Evolutionary conservation across 2,888 invertebrate species (phyloP).

Genomic region (Aphodius granarius): DNA sequence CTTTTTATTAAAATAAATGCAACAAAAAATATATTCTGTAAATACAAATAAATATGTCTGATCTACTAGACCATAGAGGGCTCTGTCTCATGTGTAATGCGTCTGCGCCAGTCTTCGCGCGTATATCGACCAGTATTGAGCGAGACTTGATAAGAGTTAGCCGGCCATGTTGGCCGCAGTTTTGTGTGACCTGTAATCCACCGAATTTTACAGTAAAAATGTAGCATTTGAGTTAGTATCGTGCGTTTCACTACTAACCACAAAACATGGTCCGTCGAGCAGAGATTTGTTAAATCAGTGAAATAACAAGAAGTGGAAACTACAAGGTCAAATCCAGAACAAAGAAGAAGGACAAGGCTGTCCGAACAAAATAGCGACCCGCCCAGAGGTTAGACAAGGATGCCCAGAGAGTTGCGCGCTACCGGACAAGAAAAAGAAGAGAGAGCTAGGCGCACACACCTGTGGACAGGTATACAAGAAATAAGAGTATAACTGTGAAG

Average conservation of each 20-base stretch:
- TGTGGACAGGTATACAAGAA: too few species aligned
- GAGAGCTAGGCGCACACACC: background rate
- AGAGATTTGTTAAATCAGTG: background rate
- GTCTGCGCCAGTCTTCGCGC: too few species aligned
- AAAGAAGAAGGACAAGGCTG: background rate
- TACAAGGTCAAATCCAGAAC: background rate
- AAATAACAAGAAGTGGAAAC: background rate
- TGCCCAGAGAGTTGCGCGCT: background rate
- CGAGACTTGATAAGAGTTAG: too few species aligned
- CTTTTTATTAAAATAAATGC: too few species aligned
- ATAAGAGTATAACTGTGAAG: background rate
- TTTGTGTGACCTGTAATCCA: too few species aligned
- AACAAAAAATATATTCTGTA: too few species aligned
- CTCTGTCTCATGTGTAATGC: too few species aligned
- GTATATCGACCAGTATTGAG: too few species aligned
- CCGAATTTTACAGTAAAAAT: too few species aligned
- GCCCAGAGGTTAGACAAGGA: background rate
- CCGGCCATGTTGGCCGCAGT: too few species aligned
- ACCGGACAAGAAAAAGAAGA: background rate
- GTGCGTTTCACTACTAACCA: background rate
- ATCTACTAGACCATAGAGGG: too few species aligned
- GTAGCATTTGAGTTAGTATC: background rate
- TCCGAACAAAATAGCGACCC: background rate
- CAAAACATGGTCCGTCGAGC: background rate
- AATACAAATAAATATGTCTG: too few species aligned